Conservation (phyloP, 2,888 invertebrate species). For the Mythimna loreyi region DNA sequence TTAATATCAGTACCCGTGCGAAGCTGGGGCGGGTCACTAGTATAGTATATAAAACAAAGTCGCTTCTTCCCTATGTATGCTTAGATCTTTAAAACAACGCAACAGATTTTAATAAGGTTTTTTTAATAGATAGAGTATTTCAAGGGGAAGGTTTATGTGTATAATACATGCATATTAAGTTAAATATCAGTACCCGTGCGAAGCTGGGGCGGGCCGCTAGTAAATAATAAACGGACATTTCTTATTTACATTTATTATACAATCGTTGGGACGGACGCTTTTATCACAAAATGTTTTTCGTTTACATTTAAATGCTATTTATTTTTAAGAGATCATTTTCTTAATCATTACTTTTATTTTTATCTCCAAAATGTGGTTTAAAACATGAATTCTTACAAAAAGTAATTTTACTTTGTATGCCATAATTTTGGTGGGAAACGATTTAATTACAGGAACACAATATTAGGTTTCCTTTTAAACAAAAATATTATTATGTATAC, state of each 20-base stretch:
- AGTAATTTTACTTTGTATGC: background rate
- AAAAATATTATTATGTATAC: background rate
- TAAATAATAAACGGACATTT: constrained; percentile 33
- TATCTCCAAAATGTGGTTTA: background rate
- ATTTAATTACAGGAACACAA: constrained; percentile 6
- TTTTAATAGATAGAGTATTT: too few relatives aligned
- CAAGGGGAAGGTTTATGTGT: too few relatives aligned
- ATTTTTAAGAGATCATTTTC: constrained; percentile 29
- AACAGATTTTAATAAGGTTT: too few relatives aligned
- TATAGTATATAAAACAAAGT: too few relatives aligned
- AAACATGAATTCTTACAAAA: background rate
- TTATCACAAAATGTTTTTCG: constrained; percentile 44
- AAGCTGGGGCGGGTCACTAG: too few relatives aligned
- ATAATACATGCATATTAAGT: too few relatives aligned
- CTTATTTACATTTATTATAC: constrained; percentile 57
- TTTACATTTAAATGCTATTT: constrained; percentile 17
- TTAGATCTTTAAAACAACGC: too few relatives aligned
- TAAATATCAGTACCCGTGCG: too few relatives aligned
- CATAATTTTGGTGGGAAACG: background rate
- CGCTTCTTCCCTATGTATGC: too few relatives aligned
- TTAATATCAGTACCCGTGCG: too few relatives aligned
- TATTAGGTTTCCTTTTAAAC: background rate
- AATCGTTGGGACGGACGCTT: constrained; percentile 56
- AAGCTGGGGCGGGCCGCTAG: too few relatives aligned
- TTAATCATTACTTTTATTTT: constrained; percentile 4